A percentile compares a stretch with the other conserved stretches of the same genome.
Conservation (phyloP, 2,888 invertebrate species). For the Lithophane ornitopus region DNA sequence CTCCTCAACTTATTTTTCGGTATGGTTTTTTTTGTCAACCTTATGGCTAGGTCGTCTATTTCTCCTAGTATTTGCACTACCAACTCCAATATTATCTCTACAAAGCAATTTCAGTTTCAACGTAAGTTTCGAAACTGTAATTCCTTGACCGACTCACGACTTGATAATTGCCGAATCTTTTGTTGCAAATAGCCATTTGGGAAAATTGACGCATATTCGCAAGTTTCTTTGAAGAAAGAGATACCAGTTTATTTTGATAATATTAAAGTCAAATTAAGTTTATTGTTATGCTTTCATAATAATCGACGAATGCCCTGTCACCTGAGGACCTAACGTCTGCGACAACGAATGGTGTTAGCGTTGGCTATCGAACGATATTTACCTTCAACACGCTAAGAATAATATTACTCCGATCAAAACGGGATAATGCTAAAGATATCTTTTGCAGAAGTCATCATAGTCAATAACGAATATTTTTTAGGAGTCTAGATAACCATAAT, state of each 20-base stretch:
- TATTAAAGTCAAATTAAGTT: conserved; percentile 13
- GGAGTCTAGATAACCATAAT: too few species aligned
- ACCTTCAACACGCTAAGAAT: not conserved
- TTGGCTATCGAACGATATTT: not conserved
- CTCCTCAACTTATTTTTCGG: too few species aligned
- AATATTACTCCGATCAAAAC: not conserved
- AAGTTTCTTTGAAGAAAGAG: conserved; percentile 13
- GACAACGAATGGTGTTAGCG: not conserved
- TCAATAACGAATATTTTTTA: not conserved
- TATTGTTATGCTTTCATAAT: not conserved
- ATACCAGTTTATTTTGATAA: conserved; percentile 6
- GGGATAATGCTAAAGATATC: not conserved
- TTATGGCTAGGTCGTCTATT: not conserved
- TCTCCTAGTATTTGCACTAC: not conserved
- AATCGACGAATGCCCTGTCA: not conserved
- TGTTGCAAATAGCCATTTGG: conserved; percentile 36
- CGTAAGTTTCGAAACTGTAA: conserved; percentile 36
- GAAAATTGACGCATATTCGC: conserved; percentile 13
- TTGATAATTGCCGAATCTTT: conserved; percentile 53
- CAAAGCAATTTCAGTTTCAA: conserved; percentile 2
- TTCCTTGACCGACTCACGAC: conserved; percentile 58
- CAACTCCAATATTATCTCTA: not conserved
- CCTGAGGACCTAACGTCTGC: too few species aligned
- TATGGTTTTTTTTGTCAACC: too few species aligned
- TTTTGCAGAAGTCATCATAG: not conserved